Base-by-base conservation (phyloP, 2,113 vertebrate species). In the Cephalopterus ornatus region DNA sequence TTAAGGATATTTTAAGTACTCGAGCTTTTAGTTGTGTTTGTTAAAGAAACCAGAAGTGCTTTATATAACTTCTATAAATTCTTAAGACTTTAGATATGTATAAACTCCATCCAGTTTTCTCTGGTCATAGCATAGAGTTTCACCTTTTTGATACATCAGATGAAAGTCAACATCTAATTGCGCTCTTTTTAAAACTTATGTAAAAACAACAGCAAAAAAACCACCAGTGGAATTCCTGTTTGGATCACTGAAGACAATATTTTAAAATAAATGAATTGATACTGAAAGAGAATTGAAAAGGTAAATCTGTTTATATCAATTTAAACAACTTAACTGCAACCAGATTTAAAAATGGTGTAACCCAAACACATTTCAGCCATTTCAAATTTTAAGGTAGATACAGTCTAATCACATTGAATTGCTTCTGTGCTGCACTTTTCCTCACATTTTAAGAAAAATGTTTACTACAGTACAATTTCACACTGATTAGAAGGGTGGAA, bases 31-130 rank as follows among this genome's bases (percentile, higher is more conserved):
- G 42, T 55, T 66, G 81, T 82, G 78, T 94, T 94, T 83, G 41
- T 79, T 95, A 92, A 94, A 94, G 44, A 90, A 93, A 93, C 58
- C 91, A 92, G 85, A 90, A 95, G 37, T 49, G 24, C 53, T 85
- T 61, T 76, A 46, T 73, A 53, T 12, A 85, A 68, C 35, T 79
- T 74, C 7, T 47, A 85, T 87, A 80, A 18, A 20, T 56, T 73
- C 75, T 96, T n/a, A 79, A 66, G 39, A 80, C 52, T 72, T 94
- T 85, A 97, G 77, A 98, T 98, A 98, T 98, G 97, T 99, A 97
- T 99, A 99, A 85, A 99, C 97, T 24, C 98, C 98, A 72, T 99
- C 98, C 52, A 99, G 97, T 97, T 99, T 99, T 87, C 97, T 98
- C 72, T 98, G 97, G 97, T 99, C 98, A 67, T 94, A 99, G 95